Percentiles rank a stretch among this genome's conserved stretches.
These are phyloP conservation scores for Acanthaster planci DNA, from an alignment of 35 echinoderm and acorn worm species.

Conservation along the genomic window DNA sequence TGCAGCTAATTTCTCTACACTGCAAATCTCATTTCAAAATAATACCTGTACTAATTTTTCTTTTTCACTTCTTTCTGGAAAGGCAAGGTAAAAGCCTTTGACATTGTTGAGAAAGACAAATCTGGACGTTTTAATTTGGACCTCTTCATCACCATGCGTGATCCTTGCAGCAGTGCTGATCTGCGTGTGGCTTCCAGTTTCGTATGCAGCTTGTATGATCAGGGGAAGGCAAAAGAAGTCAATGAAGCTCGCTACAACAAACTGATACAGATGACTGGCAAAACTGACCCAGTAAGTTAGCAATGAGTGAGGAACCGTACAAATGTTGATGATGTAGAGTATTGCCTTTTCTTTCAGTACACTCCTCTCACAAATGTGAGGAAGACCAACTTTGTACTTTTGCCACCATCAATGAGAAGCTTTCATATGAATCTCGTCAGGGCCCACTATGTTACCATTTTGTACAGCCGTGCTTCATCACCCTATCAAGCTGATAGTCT, in stretches of 20 bases:
- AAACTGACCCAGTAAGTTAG: slow-evolving; percentile 48
- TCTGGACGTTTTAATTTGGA: slow-evolving; percentile 28
- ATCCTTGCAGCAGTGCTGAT: slow-evolving; percentile 24
- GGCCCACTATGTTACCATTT: slow-evolving; percentile 43
- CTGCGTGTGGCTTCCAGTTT: slow-evolving; percentile 61
- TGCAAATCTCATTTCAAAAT: too few relatives aligned
- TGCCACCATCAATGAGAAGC: slow-evolving; percentile 58
- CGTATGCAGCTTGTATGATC: slow-evolving; percentile 65
- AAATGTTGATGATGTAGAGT: background rate
- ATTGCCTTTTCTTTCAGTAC: background rate
- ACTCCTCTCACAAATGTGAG: slow-evolving; percentile 55
- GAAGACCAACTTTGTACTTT: slow-evolving; percentile 48
- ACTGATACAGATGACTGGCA: slow-evolving; percentile 67
- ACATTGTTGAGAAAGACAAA: slow-evolving; percentile 53
- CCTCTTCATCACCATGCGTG: slow-evolving; percentile 54
- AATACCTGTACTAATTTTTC: background rate
- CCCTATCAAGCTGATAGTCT: slow-evolving; percentile 37
- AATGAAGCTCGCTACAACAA: slow-evolving; percentile 75
- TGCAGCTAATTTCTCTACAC: background rate
- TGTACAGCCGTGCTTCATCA: slow-evolving; percentile 55
- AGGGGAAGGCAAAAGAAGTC: slow-evolving; percentile 49
- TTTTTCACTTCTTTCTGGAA: slow-evolving; percentile 56
- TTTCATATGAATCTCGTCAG: slow-evolving; percentile 27
- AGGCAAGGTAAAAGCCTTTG: slow-evolving; percentile 61
- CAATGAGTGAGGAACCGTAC: background rate